Conservation (phyloP, 2,888 invertebrate genomes). For the Ochlodes sylvanus region DNA sequence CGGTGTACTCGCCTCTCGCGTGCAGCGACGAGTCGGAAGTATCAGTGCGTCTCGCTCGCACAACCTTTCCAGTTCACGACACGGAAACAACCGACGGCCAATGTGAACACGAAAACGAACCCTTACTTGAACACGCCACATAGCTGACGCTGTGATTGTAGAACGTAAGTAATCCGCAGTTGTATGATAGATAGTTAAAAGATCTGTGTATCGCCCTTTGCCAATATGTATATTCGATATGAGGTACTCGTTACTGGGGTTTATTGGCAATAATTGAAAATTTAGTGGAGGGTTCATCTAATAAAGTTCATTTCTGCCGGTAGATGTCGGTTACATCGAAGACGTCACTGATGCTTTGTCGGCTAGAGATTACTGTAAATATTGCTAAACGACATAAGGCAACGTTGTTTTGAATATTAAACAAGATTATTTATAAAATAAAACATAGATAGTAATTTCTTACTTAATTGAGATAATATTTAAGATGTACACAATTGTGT, state of each 20-base stretch:
- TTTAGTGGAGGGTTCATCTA: no score
- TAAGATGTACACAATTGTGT: no score
- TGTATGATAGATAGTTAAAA: conserved; percentile 10
- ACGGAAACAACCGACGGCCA: conserved; percentile 41
- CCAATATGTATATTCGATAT: background rate
- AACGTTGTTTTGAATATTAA: no score
- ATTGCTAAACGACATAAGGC: no score
- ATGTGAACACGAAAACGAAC: conserved; percentile 57
- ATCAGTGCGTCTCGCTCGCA: conserved; percentile 57
- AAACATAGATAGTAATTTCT: background rate
- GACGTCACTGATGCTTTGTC: no score
- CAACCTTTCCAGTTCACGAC: conserved; percentile 52
- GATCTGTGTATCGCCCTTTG: background rate
- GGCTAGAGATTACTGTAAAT: no score
- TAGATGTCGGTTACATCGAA: no score
- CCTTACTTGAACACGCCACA: conserved; percentile 75
- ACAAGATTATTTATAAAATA: no score
- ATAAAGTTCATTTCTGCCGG: no score
- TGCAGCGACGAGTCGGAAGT: conserved; percentile 71
- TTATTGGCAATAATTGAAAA: no score
- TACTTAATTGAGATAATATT: no score
- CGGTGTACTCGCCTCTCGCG: conserved; percentile 68
- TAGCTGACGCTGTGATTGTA: conserved; percentile 71
- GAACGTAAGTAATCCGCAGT: conserved; percentile 54
- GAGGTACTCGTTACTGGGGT: no score